A percentile compares a stretch with the other conserved stretches of the same genome.
Conservation (phyloP, 2,888 invertebrate species). For the Apotomis betuletana region DNA sequence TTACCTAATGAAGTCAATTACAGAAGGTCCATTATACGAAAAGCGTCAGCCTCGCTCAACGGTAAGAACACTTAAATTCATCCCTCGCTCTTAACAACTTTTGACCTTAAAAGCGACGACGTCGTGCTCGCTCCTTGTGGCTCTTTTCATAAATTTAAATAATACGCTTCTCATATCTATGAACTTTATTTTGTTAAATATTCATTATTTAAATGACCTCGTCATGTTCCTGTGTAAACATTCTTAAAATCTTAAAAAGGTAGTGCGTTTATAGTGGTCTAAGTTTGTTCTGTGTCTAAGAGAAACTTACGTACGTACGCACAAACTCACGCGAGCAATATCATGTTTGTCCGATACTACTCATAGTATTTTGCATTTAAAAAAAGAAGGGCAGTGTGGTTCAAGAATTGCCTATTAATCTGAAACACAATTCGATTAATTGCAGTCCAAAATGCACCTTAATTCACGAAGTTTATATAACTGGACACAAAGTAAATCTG, state of each 20-base stretch:
- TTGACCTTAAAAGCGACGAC: conserved; percentile 47
- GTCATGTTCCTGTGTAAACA: not conserved
- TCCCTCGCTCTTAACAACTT: conserved; percentile 47
- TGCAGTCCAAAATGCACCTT: too few species aligned
- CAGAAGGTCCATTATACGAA: conserved; percentile 25
- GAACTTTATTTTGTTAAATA: conserved; percentile 27
- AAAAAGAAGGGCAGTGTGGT: too few species aligned
- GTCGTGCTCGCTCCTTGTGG: conserved; percentile 11
- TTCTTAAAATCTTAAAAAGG: not conserved
- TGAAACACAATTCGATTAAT: too few species aligned
- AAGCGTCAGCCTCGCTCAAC: conserved; percentile 27
- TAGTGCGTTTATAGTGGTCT: not conserved
- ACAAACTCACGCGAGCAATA: too few species aligned
- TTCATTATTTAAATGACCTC: conserved; percentile 25
- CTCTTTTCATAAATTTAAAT: conserved; percentile 40
- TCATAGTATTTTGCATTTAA: too few species aligned
- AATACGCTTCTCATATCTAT: conserved; percentile 30
- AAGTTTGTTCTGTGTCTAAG: too few species aligned
- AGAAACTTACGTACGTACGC: too few species aligned
- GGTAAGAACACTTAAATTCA: conserved; percentile 45
- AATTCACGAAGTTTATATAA: too few species aligned
- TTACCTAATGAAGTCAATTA: conserved; percentile 35
- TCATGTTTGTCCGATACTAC: too few species aligned
- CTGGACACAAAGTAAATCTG: too few species aligned
- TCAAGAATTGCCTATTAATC: too few species aligned